These are phyloP conservation scores for Tupaia tana DNA, from an alignment of 2,113 vertebrate genomes.

Conservation along the genomic window DNA sequence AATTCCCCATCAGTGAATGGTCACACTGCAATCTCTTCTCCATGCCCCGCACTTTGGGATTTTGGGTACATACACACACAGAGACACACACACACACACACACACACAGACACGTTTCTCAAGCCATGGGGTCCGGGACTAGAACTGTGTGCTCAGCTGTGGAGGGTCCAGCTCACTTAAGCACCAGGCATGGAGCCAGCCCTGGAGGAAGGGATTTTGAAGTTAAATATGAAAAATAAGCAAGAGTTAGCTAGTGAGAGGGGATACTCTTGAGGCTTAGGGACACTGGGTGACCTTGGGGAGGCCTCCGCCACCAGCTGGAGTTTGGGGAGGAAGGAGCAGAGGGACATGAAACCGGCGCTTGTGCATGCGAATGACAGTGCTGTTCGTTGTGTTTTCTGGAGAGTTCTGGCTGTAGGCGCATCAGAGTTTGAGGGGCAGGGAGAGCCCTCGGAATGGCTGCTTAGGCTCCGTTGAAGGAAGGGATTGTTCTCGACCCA, in stretches of 20 bases:
- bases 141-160: no score
- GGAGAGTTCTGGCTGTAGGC: not conserved
- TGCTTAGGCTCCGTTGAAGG: not conserved
- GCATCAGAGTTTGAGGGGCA: not conserved
- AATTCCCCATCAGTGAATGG: no score
- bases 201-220: not conserved
- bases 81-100: no score
- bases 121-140: no score
- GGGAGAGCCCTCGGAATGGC: not conserved
- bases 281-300: not conserved
- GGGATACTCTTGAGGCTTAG: not conserved
- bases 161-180: no score
- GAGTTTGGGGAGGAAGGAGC: not conserved
- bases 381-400: not conserved
- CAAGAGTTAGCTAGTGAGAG: not conserved
- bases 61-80: no score
- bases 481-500: not conserved
- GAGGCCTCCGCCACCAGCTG: not conserved
- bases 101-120: no score
- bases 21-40: no score
- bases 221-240: not conserved
- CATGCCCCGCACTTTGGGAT: no score
- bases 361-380: not conserved
- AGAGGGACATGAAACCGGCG: not conserved
- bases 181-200: no score